phyloP scores from a whole-genome alignment of 1,140 invertebrate genomes.

The Pseudomyrmex flavicornis region DNA sequence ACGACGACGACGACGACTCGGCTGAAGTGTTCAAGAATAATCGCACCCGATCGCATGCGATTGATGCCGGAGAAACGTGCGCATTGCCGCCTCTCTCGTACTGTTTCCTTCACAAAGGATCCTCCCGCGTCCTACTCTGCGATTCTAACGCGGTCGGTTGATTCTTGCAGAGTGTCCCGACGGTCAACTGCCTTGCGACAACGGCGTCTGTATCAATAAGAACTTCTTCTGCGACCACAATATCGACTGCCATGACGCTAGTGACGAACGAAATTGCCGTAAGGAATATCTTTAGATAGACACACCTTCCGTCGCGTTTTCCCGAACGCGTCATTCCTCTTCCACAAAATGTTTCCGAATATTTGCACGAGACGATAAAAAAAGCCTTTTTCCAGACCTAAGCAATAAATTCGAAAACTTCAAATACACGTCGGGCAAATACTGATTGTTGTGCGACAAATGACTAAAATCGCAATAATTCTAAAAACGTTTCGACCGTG shows the following conservation, averaged over 20 bases:
- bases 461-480: no score
- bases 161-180: conserved; percentile 82
- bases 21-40: conserved; percentile 18
- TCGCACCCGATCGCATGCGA: not conserved
- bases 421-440: no score
- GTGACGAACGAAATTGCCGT: conserved; percentile 90
- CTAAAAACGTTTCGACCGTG: no score
- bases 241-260: conserved; percentile 89
- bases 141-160: conserved; percentile 37
- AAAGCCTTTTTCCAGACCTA: not conserved
- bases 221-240: conserved; percentile 86
- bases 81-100: conserved; percentile 37
- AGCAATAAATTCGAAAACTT: no score
- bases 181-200: conserved; percentile 86
- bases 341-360: not conserved
- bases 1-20: no score
- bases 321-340: not conserved
- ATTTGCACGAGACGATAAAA: not conserved
- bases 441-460: no score
- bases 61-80: conserved; percentile 32
- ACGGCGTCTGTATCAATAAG: conserved; percentile 86
- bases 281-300: conserved; percentile 80
- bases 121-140: not conserved
- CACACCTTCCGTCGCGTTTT: conserved; percentile 2
- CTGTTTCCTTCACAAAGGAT: conserved; percentile 4